Evolutionary conservation across 2,113 vertebrate genomes (phyloP).

Genomic region (Halichoerus grypus): DNA sequence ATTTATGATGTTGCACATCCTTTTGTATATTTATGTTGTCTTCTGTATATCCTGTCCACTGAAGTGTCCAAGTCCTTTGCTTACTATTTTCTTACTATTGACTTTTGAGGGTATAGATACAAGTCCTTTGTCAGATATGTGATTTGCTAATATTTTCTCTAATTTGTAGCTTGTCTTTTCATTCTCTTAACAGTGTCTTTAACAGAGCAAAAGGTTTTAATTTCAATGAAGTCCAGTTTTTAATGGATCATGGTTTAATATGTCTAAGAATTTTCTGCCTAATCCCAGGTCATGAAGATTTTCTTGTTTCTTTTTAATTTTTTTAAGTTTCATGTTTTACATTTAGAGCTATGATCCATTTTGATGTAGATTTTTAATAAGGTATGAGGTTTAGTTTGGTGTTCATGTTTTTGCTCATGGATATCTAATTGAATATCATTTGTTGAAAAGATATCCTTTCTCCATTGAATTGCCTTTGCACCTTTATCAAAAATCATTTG

Average conservation of each 20-base stretch:
- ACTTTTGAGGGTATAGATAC: background rate
- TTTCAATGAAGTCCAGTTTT: background rate
- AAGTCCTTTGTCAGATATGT: background rate
- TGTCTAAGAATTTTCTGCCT: background rate
- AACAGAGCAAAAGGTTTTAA: background rate
- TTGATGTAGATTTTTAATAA: background rate
- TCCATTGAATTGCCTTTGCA: background rate
- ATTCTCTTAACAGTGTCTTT: background rate
- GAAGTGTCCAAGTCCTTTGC: background rate
- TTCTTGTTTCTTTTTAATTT: background rate
- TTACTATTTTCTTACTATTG: background rate
- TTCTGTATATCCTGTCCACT: background rate
- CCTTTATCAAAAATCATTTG: background rate
- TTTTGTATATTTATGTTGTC: background rate
- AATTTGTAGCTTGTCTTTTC: slow-evolving; percentile 15
- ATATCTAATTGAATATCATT: background rate
- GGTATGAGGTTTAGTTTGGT: background rate
- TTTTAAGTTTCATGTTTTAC: slow-evolving; percentile 26
- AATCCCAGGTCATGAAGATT: background rate
- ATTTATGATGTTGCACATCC: background rate
- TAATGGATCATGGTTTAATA: background rate
- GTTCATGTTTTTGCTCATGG: background rate
- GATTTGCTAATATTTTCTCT: slow-evolving; percentile 8
- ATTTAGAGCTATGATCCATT: background rate
- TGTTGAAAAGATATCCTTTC: slow-evolving; percentile 13